Evolutionary conservation across 2,888 invertebrate species (phyloP), one percentile per base, ranked within the genome.

Genomic region (Saturnia japonica): DNA sequence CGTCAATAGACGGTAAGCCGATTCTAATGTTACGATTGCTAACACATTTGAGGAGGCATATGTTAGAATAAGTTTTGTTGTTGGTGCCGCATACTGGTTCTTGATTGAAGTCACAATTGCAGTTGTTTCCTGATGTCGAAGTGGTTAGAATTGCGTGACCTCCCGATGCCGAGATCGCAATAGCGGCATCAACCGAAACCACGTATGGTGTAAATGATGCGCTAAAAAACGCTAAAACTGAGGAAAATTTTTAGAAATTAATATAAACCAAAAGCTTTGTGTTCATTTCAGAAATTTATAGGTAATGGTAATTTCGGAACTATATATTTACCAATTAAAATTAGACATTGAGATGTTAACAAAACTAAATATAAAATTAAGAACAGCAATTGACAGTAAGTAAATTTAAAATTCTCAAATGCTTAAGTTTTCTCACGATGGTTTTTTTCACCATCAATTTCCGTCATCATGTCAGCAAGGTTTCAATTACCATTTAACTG

Each of bases 31-130:
- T 75, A 43, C 74, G 57, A 1, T 43, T 71, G 68, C 76, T 83
- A 67, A 79, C 71, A 69, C 85, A 86, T 0, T 69, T 47, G 4
- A 84, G 72, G 0, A 71, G 34, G 70, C 85, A 85, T 7, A 72
- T 45, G 86, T 95, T 96, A 75, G 90, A 89, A 87, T 97, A 97
- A 0, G 96, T 96, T 71, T 94, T 90, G 19, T 95, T 95, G 85
- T 97, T 96, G 67, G 95, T 94, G 64, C 96, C 96, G 71, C 86
- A 87, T 0, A 86, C 78, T 1, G 83, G 84, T 6, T 68, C 66
- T 68, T 75, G 76, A 14, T 19, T 19, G 0, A 0, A 1, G 1
- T 66, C 9, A 64, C 78, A 80, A 11, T 0, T 9, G 70, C 78
- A 78, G 16, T 25, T 43, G 28, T 76, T 57, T 43, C 25, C 4